Evolutionary conservation across 2,888 invertebrate species (phyloP).

Genomic region (Amphiduros pacificus): DNA sequence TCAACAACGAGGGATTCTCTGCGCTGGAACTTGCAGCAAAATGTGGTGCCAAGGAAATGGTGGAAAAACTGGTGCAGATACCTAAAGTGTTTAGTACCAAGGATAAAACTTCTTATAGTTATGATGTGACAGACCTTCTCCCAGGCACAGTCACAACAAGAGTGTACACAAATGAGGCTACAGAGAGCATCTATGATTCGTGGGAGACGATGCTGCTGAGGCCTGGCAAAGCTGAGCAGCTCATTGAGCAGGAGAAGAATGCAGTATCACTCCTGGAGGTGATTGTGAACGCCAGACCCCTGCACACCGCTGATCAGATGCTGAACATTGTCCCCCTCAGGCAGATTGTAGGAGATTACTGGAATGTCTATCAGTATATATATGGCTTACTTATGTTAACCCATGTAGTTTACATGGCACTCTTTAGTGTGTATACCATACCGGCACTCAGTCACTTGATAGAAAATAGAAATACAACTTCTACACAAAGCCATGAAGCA

Average conservation of each 20-base stretch:
- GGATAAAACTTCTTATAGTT: not conserved
- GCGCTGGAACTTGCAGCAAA: conserved; percentile 42
- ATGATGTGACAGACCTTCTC: not conserved
- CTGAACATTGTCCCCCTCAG: no score
- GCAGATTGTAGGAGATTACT: conserved; percentile 46
- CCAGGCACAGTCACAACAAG: no score
- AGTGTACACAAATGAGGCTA: no score
- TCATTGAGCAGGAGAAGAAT: no score
- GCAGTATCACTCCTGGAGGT: not conserved
- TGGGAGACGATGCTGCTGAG: no score
- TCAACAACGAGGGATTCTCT: conserved; percentile 37
- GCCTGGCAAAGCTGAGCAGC: no score
- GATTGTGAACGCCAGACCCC: not conserved
- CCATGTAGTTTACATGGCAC: conserved; percentile 52
- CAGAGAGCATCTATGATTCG: no score
- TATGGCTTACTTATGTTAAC: conserved; percentile 42
- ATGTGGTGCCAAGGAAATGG: conserved; percentile 36
- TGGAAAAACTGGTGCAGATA: conserved; percentile 38
- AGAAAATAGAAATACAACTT: not conserved
- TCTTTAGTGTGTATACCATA: conserved; percentile 34
- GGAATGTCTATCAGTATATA: conserved; percentile 42
- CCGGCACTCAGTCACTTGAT: conserved; percentile 6
- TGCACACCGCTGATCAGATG: not conserved
- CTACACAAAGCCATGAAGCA: not conserved
- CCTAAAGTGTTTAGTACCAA: conserved; percentile 1